phyloP scores from a whole-genome alignment of 2,888 invertebrate species.

The Pycnomerus fuliginosus region DNA sequence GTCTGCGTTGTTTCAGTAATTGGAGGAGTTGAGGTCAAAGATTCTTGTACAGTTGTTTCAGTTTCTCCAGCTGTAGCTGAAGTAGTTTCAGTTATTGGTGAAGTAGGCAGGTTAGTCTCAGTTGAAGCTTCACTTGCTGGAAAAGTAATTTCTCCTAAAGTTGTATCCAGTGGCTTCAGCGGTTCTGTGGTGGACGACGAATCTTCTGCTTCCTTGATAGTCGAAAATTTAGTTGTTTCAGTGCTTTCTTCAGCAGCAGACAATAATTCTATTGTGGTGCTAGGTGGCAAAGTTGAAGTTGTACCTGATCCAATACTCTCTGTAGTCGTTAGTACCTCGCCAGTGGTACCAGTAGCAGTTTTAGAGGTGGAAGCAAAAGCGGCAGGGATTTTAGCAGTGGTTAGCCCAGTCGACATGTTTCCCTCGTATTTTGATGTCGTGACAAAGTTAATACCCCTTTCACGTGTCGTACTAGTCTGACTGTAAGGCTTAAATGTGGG shows the following conservation, averaged over 20 bases:
- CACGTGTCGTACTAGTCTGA: slow-evolving; percentile 27
- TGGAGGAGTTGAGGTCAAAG: not conserved
- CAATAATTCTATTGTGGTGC: no score
- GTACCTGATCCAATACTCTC: no score
- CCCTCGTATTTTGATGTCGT: slow-evolving; percentile 8
- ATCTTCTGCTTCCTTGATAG: no score
- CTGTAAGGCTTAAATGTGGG: slow-evolving; percentile 15
- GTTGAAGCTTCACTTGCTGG: not conserved
- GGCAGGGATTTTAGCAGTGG: not conserved
- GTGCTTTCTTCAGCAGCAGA: no score
- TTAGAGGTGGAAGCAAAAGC: not conserved
- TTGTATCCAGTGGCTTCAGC: not conserved
- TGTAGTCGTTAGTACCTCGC: not conserved
- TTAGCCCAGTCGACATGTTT: slow-evolving; percentile 10
- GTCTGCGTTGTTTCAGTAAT: slow-evolving; percentile 11
- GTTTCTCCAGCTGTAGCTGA: slow-evolving; percentile 6
- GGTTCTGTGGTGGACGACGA: not conserved
- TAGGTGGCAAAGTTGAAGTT: no score
- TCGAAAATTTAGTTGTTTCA: no score
- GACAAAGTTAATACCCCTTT: slow-evolving; percentile 25
- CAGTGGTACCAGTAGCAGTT: not conserved
- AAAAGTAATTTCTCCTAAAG: slow-evolving; percentile 3
- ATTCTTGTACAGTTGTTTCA: not conserved
- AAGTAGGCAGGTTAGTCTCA: not conserved
- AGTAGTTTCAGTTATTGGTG: not conserved